phyloP scores from a whole-genome alignment of 2,113 vertebrate species.

The Tauraco erythrolophus region DNA sequence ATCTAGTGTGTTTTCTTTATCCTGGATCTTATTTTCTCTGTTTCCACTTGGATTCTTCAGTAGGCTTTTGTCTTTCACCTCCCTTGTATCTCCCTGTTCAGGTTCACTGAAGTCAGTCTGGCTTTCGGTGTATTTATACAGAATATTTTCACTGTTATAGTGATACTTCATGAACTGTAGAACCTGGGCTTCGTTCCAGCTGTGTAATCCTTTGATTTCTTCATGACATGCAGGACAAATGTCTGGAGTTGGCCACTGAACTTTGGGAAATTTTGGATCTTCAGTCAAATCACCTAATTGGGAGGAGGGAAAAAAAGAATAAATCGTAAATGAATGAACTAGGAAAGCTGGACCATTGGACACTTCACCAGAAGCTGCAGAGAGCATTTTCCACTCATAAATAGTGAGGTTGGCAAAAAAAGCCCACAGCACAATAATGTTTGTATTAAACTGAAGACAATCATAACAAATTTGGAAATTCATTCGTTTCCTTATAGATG shows the following conservation, averaged over 20 bases:
- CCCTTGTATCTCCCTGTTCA: not conserved
- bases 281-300: conserved; percentile 88
- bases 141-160: conserved; percentile 82
- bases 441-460: not conserved
- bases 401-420: not conserved
- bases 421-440: not conserved
- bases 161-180: conserved; percentile 85
- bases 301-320: not conserved
- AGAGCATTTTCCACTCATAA: not conserved
- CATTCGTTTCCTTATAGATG: fast-evolving
- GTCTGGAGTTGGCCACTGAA: conserved; percentile 89
- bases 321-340: not conserved
- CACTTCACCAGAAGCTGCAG: not conserved
- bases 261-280: conserved; percentile 91
- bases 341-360: not conserved
- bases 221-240: conserved; percentile 90
- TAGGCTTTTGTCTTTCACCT: not conserved
- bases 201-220: conserved; percentile 83
- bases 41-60: not conserved
- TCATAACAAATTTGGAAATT: not conserved
- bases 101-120: not conserved
- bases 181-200: conserved; percentile 86
- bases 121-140: conserved; percentile 67
- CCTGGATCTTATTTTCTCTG: not conserved
- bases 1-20: not conserved